Evolutionary conservation across 37 sponge, comb jelly and placozoan genomes (phyloP).

Genomic region (Agelas oroides): DNA sequence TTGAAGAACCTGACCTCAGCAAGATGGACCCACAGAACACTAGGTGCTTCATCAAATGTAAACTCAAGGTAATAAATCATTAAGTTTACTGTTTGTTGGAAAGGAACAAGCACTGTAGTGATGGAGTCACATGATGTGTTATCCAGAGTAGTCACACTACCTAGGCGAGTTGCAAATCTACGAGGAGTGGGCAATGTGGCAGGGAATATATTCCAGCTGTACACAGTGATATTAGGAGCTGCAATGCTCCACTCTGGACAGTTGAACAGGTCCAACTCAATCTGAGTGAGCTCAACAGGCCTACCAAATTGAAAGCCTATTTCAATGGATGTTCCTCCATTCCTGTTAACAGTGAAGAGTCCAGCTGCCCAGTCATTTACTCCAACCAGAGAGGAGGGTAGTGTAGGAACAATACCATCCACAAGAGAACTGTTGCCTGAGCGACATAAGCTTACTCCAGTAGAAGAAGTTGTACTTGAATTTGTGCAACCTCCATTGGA

Average conservation of each 20-base stretch:
- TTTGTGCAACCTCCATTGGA: too few species aligned
- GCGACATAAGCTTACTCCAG: too few species aligned
- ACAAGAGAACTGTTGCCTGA: too few species aligned
- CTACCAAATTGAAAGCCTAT: not conserved
- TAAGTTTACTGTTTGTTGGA: not conserved
- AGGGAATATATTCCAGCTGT: not conserved
- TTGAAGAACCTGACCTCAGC: constrained; percentile 13
- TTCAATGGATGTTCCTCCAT: not conserved
- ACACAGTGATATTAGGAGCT: not conserved
- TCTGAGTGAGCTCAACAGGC: not conserved
- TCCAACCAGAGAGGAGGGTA: too few species aligned
- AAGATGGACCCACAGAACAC: constrained; percentile 1
- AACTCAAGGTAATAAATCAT: too few species aligned
- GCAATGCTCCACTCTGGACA: constrained; percentile 11
- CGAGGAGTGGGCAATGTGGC: too few species aligned
- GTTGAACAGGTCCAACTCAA: constrained; percentile 4
- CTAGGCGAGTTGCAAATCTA: too few species aligned
- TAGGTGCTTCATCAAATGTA: too few species aligned
- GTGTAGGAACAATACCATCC: too few species aligned
- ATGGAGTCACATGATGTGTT: constrained; percentile 7
- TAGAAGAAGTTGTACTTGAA: too few species aligned
- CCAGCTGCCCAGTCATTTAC: not conserved
- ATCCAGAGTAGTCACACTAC: too few species aligned
- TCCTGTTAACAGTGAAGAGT: not conserved
- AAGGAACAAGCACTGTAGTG: not conserved